Evolutionary conservation across 1,140 invertebrate genomes (phyloP).

Genomic region (Parasteatoda tepidariorum): DNA sequence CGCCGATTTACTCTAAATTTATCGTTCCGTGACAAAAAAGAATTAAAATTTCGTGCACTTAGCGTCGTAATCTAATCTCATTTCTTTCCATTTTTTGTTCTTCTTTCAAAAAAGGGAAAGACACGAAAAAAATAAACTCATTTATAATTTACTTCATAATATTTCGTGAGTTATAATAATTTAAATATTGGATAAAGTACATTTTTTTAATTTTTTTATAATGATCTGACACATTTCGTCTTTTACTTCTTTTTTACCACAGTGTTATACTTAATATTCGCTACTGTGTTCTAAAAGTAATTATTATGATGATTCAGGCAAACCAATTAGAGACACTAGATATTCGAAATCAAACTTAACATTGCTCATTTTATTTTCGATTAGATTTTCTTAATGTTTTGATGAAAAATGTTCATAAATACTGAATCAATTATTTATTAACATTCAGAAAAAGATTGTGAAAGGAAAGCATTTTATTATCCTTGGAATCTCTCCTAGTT

Average conservation of each 20-base stretch:
- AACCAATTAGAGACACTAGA: no score
- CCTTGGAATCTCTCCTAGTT: no score
- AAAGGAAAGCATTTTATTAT: no score
- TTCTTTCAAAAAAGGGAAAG: background rate
- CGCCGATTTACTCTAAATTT: conserved; percentile 47
- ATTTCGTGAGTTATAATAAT: background rate
- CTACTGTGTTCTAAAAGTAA: no score
- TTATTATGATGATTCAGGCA: no score
- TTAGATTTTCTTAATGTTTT: no score
- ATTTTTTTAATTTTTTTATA: background rate
- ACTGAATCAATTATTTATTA: no score
- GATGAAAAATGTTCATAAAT: no score
- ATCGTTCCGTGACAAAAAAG: conserved; percentile 50
- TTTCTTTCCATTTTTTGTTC: conserved; percentile 27
- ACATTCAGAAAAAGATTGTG: no score
- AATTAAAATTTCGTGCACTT: conserved; percentile 48
- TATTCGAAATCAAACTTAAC: no score
- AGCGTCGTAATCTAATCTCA: conserved; percentile 51
- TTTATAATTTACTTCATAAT: conserved; percentile 39
- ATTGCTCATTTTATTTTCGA: no score
- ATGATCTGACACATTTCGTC: background rate
- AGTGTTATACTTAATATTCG: background rate
- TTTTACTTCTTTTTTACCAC: background rate
- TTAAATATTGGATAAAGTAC: conserved; percentile 3
- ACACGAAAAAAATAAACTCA: background rate